Conservation (phyloP, 2,888 invertebrate genomes). For the Alviniconcha strummeri region DNA sequence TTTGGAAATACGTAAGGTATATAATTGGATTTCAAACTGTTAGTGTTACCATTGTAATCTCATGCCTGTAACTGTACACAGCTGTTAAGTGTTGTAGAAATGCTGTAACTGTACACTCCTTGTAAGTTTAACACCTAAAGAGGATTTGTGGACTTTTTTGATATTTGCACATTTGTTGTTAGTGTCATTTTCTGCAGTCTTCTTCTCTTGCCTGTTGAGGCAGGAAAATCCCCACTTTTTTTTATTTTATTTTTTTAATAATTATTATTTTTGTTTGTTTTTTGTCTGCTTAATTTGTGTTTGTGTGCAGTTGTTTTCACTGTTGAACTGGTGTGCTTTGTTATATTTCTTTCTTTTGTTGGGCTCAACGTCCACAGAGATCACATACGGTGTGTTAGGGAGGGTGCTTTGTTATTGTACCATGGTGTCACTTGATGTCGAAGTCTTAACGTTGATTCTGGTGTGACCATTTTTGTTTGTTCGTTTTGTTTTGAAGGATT, state of each 20-base stretch:
- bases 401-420: too few species aligned
- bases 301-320: not conserved
- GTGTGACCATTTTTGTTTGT: too few species aligned
- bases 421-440: too few species aligned
- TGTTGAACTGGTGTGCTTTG: not conserved
- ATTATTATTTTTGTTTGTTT: not conserved
- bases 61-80: too few species aligned
- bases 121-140: not conserved
- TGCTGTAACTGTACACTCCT: not conserved
- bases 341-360: not conserved
- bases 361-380: not conserved
- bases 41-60: too few species aligned
- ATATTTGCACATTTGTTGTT: not conserved
- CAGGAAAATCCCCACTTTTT: not conserved
- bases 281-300: not conserved
- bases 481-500: too few species aligned
- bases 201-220: not conserved
- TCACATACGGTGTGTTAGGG: too few species aligned
- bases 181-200: not conserved
- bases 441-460: too few species aligned
- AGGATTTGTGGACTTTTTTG: not conserved
- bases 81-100: too few species aligned
- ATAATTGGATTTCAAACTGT: too few species aligned
- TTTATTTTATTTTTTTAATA: not conserved
- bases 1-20: too few species aligned